Base-by-base conservation (phyloP, 2,797 vertebrate species). In the Sitta carolinensis region DNA sequence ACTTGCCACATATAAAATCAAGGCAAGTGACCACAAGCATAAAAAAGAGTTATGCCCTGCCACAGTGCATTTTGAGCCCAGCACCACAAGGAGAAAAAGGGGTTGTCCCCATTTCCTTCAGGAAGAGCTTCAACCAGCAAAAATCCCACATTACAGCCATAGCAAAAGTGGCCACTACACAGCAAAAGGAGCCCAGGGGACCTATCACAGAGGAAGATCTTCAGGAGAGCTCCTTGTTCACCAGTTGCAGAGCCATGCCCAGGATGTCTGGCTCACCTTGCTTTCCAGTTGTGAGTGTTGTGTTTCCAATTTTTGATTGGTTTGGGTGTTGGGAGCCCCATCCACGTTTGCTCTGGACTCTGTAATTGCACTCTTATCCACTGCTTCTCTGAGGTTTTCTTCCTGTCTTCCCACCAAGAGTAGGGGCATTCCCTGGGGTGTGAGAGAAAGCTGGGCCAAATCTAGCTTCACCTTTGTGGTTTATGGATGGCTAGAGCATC, bases 21-120 rank as follows among this genome's bases (percentile, higher is more conserved):
- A 90, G 69, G 84, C 84, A 86, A 89, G 79, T 70, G 83, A 95
- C 91, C 91, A 73, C 94, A 94, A 26, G 18, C 94, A 91, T 91
- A 86, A 95, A 96, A 84, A 84, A 93, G 91, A 96, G 74, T 95
- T 95, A 95, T 90, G 59, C 32, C 66, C 76, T 67, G 48, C 82
- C 51, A 30, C 0, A 1, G 30, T 21, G 36, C 7, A 5, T 82
- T 91, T 85, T 0, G 0, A 84, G 84, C n/a, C 47, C 78, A 38
- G 27, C 48, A 82, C 63, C 9, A 1, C 87, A 40, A 66, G 51
- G 51, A 91, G 69, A 82, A 88, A n/a, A 4, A 63, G 52, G 10
- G 76, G 26, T 73, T 69, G 42, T 47, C 45, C 29, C 66, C 22
- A 9, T 79, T 89, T 42, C 76, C 75, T 84, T 63, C 84, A 74